Evolutionary conservation across 64 coral and sea anemone genomes (phyloP), one percentile per base, ranked within the genome.

Genomic region (Porites australiensis): DNA sequence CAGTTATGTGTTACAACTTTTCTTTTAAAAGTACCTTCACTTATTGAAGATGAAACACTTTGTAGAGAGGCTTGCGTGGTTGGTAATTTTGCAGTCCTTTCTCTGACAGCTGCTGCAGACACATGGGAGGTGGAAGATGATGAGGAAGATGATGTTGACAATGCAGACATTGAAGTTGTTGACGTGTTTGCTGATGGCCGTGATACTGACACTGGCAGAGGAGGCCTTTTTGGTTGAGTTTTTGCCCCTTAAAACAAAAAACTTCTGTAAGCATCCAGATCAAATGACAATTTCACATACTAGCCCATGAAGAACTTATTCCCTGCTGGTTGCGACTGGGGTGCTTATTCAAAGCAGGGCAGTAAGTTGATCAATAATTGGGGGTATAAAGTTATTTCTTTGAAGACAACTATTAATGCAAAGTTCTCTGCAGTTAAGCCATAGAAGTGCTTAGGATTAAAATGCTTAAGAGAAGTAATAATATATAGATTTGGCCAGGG

Each of bases 11-110:
- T 57, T 57, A 57, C 54, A 4, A 7, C 54, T 12, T 55, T 4
- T 4, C 12, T 57, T 80, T 14, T 37, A 37, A 37, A 79, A 5
- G 37, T 84, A 95, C 93, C 89, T 79, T 95, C 93, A 71, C 60
- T 87, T 43, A 95, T 95, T 55, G 93, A 95, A 2, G 93, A 86
- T 5, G 88, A 58, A 4, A 70, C 89, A 87, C 58, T 79, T 13
- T 95, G 82, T 15, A 90, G 58, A 22, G 89, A 81, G 10, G 82
- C 61, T 48, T 54, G 68, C 51, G 79, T 94, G 2, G 72, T 46
- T 27, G 72, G 55, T 83, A 20, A 61, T 59, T 51, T 44, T 52
- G 77, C 50, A 3, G 22, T 76, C 14, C 77, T 57, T 48, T 79
- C 45, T 58, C 78, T 94, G 8, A 89, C 49, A 50, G 87, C 60